Evolutionary conservation across 2,113 vertebrate species (phyloP), one percentile per base, ranked within the genome.

Genomic region (Speoplatyrhinus poulsoni): DNA sequence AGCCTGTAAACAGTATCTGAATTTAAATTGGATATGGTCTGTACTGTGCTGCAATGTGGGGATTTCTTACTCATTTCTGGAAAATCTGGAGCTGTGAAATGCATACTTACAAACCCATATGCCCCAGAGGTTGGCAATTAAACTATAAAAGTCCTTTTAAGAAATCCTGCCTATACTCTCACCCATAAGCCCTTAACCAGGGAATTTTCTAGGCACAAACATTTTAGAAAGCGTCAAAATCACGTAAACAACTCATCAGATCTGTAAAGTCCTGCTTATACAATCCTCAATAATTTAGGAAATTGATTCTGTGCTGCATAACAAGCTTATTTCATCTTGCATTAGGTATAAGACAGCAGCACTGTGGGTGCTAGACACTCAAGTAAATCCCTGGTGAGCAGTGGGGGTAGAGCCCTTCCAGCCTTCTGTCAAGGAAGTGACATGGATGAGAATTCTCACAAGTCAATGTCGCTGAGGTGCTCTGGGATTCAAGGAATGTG

Each of bases 91-190:
- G 74, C 79, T 79, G 84, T 79, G 85, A 86, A 87, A 76, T 76
- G 82, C 79, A 83, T 83, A 81, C 84, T 85, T 80, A 84, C 62
- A 83, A 89, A 85, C 80, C 69, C 80, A 76, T 83, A 89, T 87
- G 86, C 80, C 79, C 79, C 52, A 19, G 76, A 84, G 79, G 87
- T 85, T 88, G 85, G 81, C 86, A 88, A 86, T 75, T 76, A 90
- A 90, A 82, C 81, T 78, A 90, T 90, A 91, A 89, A 87, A 85
- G 80, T 89, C 66, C 84, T 87, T 90, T 90, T 85, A 88, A 84
- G 87, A 88, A 88, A 77, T 17, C 15, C 76, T 11, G 82, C 77
- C 26, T 26, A 77, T 85, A 68, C 67, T 70, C 66, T 80, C 77
- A 72, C 55, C 60, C 72, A 26, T 81, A 73, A 76, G 73, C 71